Evolutionary conservation across 2,888 invertebrate genomes (phyloP).

Genomic region (Steinernema carpocapsae): DNA sequence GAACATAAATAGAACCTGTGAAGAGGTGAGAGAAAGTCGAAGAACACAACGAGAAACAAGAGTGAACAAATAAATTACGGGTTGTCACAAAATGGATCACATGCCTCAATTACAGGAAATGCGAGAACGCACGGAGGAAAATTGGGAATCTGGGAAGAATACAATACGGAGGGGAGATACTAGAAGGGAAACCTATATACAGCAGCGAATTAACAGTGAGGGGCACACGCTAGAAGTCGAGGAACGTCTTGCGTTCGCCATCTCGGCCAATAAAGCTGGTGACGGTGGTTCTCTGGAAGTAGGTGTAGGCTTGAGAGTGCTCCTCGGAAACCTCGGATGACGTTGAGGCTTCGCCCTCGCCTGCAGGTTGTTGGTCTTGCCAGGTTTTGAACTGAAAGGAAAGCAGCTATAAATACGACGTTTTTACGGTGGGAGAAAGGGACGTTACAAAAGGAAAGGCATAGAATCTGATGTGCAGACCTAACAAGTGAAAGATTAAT

Average conservation of each 20-base stretch:
- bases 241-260: neutral
- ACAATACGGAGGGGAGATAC: neutral
- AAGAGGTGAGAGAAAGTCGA: constrained; percentile 3
- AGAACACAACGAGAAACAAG: constrained; percentile 23
- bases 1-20: constrained; percentile 9
- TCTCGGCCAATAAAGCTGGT: too few relatives aligned
- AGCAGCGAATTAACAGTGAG: neutral
- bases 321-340: constrained; percentile 1
- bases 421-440: neutral
- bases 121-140: neutral
- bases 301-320: neutral
- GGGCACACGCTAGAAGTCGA: constrained; percentile 10
- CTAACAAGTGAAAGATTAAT: constrained; percentile 2
- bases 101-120: neutral
- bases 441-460: neutral
- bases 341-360: neutral
- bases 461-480: constrained; percentile 8
- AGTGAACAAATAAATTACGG: constrained; percentile 15
- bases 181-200: constrained; percentile 8
- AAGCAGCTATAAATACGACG: neutral
- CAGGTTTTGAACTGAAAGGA: constrained; percentile 9
- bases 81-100: neutral
- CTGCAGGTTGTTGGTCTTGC: neutral
- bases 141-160: neutral
- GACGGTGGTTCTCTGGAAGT: neutral